Evolutionary conservation across 2,888 invertebrate species (phyloP).

Genomic region (Apoda limacodes): DNA sequence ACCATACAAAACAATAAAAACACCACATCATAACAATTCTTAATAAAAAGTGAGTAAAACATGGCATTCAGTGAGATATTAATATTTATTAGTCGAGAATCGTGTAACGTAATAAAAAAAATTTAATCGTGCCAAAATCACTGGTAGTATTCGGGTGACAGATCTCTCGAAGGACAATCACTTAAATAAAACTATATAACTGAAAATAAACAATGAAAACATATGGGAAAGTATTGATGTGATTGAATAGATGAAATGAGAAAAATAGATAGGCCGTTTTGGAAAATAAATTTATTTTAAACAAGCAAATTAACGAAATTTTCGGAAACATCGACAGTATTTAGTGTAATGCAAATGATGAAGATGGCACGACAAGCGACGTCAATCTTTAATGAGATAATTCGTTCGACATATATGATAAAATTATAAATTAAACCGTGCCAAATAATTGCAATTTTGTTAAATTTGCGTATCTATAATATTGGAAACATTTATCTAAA

Average conservation of each 20-base stretch:
- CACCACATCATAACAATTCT: constrained; percentile 36
- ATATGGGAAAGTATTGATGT: too few species aligned
- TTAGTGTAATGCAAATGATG: constrained; percentile 46
- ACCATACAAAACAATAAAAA: constrained; percentile 54
- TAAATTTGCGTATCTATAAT: too few species aligned
- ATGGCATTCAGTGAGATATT: constrained; percentile 35
- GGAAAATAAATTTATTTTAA: constrained; percentile 59
- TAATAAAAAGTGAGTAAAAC: constrained; percentile 47
- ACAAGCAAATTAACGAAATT: constrained; percentile 58
- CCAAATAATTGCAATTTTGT: too few species aligned
- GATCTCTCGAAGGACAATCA: constrained; percentile 70
- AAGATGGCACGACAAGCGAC: constrained; percentile 43
- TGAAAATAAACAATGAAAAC: constrained; percentile 44
- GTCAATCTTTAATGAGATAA: too few species aligned
- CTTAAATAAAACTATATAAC: constrained; percentile 43
- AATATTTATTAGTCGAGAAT: background rate
- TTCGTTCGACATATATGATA: too few species aligned
- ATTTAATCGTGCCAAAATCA: constrained; percentile 36
- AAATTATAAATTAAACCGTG: too few species aligned
- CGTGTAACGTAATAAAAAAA: constrained; percentile 31
- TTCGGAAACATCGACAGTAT: constrained; percentile 45
- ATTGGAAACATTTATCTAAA: too few species aligned
- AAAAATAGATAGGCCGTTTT: constrained; percentile 70
- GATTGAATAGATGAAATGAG: constrained; percentile 43
- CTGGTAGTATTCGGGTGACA: constrained; percentile 57